Evolutionary conservation across 2,113 vertebrate genomes (phyloP).

Genomic region (Hydrochoerus hydrochaeris): DNA sequence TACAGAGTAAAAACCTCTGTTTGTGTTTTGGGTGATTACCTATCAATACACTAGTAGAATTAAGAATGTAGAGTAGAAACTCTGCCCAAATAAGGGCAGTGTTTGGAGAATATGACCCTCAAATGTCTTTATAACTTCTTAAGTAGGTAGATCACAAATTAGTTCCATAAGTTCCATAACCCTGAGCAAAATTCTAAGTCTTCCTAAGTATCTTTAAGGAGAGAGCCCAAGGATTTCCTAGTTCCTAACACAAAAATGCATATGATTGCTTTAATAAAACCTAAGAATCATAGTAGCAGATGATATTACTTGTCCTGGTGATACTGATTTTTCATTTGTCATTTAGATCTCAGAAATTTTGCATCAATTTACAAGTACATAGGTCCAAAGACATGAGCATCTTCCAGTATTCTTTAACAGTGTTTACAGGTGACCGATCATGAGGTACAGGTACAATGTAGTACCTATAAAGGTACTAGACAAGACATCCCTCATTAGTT

Average conservation of each 20-base stretch:
- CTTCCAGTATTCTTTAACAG: neutral
- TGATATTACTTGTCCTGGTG: neutral
- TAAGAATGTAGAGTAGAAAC: neutral
- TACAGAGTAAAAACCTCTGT: neutral
- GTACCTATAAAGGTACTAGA: neutral
- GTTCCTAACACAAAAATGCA: neutral
- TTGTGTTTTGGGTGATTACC: neutral
- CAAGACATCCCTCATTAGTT: neutral
- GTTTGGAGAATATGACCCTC: neutral
- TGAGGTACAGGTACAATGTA: neutral
- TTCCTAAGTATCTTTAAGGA: neutral
- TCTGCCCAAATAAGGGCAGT: neutral
- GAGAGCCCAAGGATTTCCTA: neutral
- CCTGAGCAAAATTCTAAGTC: neutral
- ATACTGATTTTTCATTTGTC: neutral
- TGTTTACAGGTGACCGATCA: neutral
- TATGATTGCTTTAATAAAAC: neutral
- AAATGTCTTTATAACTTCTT: neutral
- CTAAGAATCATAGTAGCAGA: neutral
- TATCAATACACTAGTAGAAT: neutral
- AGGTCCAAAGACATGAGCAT: neutral
- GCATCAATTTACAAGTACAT: neutral
- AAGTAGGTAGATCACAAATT: neutral
- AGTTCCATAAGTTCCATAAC: neutral
- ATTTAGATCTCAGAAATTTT: neutral